Conservation (phyloP, 1,140 invertebrate genomes). For the Scaptomyza pallida region DNA sequence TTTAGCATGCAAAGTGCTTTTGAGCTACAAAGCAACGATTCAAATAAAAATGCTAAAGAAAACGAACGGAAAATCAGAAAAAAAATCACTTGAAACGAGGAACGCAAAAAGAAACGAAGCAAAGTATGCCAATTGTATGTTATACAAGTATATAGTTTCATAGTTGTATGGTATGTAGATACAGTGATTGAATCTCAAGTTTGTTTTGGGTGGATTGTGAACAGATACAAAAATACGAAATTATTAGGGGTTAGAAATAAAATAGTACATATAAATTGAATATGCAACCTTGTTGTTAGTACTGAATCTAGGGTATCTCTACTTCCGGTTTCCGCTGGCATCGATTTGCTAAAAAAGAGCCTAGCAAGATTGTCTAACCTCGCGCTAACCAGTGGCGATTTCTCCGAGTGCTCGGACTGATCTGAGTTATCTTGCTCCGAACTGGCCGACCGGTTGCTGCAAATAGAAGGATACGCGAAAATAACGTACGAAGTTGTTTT, state of each 20-base stretch:
- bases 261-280: constrained; percentile 54
- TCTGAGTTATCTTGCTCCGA: constrained; percentile 85
- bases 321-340: constrained; percentile 85
- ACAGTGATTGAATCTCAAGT: constrained; percentile 26
- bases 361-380: constrained; percentile 87
- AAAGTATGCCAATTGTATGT: constrained; percentile 39
- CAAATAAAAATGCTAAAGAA: constrained; percentile 33
- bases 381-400: constrained; percentile 86
- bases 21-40: constrained; percentile 38
- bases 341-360: constrained; percentile 87
- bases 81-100: constrained; percentile 30
- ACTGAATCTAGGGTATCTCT: constrained; percentile 84
- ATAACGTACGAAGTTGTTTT: constrained; percentile 47
- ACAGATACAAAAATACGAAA: constrained; percentile 30
- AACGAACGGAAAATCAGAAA: constrained; percentile 15
- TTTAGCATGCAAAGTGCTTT: constrained; percentile 72
- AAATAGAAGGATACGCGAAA: constrained; percentile 70
- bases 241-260: constrained; percentile 35
- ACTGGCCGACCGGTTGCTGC: constrained; percentile 86
- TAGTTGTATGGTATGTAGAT: constrained; percentile 16
- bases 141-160: constrained; percentile 1
- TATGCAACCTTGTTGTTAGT: constrained; percentile 83
- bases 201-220: constrained; percentile 14
- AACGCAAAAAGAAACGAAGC: constrained; percentile 17
- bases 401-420: constrained; percentile 84